Conservation (phyloP, 2,113 vertebrate species). For the Lasiurus cinereus region DNA sequence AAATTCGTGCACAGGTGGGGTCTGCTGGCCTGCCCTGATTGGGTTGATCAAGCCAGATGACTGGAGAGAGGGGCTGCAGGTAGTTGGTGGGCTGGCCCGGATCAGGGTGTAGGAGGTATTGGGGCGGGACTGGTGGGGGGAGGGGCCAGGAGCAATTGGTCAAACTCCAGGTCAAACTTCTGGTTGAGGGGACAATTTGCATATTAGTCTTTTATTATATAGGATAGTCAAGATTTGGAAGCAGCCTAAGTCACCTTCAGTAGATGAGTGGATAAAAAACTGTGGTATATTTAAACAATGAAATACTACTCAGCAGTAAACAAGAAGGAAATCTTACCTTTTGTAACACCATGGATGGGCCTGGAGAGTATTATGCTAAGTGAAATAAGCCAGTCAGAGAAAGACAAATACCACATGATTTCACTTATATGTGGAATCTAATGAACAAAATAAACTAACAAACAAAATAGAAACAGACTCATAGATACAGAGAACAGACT, state of each 20-base stretch:
- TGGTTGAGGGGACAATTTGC: too few species aligned
- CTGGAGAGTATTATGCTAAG: neutral
- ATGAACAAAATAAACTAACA: neutral
- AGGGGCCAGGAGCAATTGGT: too few species aligned
- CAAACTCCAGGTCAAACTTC: too few species aligned
- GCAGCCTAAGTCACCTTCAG: neutral
- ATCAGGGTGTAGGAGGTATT: too few species aligned
- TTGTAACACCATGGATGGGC: neutral
- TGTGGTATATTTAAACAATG: neutral
- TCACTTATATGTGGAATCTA: neutral
- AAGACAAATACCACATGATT: neutral
- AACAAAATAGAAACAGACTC: neutral
- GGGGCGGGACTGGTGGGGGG: too few species aligned
- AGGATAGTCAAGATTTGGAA: neutral
- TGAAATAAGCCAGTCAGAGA: neutral
- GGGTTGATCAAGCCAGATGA: too few species aligned
- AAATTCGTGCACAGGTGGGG: too few species aligned
- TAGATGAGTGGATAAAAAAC: neutral
- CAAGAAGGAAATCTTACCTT: neutral
- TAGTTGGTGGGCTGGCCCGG: too few species aligned
- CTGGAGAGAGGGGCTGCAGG: too few species aligned
- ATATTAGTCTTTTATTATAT: too few species aligned
- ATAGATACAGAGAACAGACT: neutral
- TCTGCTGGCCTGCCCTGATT: too few species aligned
- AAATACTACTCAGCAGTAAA: neutral